Evolutionary conservation across 37 sponge, comb jelly and placozoan species (phyloP).

Genomic region (Beroe ovata): DNA sequence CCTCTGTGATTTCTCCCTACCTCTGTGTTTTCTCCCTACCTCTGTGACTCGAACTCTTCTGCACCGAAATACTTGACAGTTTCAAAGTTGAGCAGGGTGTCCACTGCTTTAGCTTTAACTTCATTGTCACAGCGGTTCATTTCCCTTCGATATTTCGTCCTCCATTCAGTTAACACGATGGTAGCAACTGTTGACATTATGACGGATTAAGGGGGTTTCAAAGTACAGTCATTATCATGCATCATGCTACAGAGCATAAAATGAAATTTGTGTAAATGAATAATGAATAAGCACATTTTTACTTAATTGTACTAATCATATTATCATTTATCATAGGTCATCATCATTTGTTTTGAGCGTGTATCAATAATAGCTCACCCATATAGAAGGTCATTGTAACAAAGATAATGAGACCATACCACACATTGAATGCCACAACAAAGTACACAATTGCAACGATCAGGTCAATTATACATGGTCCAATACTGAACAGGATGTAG

Average conservation of each 20-base stretch:
- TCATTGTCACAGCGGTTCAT: slow-evolving; percentile 95
- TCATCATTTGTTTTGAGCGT: too few species aligned
- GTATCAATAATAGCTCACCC: too few species aligned
- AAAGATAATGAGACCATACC: slow-evolving; percentile 98
- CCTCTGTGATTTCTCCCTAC: too few species aligned
- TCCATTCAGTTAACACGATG: slow-evolving; percentile 93
- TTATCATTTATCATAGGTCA: too few species aligned
- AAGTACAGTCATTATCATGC: too few species aligned
- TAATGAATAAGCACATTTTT: too few species aligned
- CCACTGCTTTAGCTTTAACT: slow-evolving; percentile 82
- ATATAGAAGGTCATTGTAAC: slow-evolving; percentile 79
- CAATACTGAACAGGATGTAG: slow-evolving; percentile 92
- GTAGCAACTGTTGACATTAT: slow-evolving; percentile 78
- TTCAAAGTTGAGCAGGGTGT: slow-evolving; percentile 98
- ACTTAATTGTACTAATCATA: too few species aligned
- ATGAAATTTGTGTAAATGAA: too few species aligned
- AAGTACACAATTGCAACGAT: slow-evolving; percentile 94
- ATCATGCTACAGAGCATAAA: too few species aligned
- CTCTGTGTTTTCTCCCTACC: too few species aligned
- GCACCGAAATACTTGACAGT: slow-evolving; percentile 97
- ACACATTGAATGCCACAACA: slow-evolving; percentile 90
- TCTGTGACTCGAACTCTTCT: slow-evolving; percentile 80
- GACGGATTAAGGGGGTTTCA: too few species aligned
- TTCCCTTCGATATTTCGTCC: slow-evolving; percentile 82
- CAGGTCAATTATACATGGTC: slow-evolving; percentile 89